phyloP scores from a whole-genome alignment of 2,888 invertebrate genomes.

The Camptogramma bilineatum region DNA sequence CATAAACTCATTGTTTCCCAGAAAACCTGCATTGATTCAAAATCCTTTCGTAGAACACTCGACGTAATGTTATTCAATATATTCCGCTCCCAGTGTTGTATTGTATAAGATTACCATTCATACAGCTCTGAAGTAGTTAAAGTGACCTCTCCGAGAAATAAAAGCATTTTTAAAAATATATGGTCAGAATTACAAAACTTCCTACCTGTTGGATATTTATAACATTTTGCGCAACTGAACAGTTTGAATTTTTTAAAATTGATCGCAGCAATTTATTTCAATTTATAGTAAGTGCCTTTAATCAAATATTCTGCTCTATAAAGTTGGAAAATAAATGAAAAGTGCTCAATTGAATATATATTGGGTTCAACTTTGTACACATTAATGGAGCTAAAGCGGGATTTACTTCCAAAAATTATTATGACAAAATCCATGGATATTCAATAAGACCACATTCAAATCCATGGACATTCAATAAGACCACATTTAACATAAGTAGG shows the following conservation, averaged over 20 bases:
- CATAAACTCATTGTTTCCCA: background rate
- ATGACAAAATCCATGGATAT: no score
- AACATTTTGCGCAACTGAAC: conserved; percentile 1
- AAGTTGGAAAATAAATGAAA: background rate
- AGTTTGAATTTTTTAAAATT: background rate
- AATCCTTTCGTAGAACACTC: conserved; percentile 67
- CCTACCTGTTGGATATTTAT: conserved; percentile 3
- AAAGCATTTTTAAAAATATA: conserved; percentile 24
- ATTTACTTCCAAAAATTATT: no score
- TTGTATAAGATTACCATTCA: conserved; percentile 69
- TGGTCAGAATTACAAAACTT: conserved; percentile 1
- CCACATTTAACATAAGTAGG: no score
- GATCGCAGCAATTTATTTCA: background rate
- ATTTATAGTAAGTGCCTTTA: background rate
- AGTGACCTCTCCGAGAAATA: conserved; percentile 51
- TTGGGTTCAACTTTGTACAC: background rate
- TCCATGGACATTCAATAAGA: no score
- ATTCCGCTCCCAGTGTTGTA: conserved; percentile 62
- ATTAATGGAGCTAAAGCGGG: no score
- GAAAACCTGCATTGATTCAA: conserved; percentile 57
- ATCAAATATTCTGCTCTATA: background rate
- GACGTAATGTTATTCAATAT: conserved; percentile 69
- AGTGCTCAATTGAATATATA: background rate
- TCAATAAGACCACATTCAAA: no score
- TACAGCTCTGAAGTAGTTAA: conserved; percentile 51